Base-by-base conservation (phyloP, 1,140 invertebrate genomes). In the Calephelis virginiensis region DNA sequence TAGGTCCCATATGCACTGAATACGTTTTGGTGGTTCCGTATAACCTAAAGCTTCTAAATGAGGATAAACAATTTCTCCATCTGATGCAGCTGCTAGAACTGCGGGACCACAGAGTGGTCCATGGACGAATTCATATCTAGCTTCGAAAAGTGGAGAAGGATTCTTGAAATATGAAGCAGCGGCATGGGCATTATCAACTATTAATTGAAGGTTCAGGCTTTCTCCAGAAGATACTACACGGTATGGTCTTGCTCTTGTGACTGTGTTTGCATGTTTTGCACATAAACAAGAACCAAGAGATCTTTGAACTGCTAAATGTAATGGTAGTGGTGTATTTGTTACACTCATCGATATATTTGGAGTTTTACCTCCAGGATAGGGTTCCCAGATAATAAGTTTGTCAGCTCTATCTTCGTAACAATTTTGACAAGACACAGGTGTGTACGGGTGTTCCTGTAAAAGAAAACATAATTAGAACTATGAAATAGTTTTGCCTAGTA, bases 1-100 rank as follows among this genome's bases (percentile, higher is more conserved):
- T 38, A 97, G 90, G 78, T 97, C 96, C 96, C 96, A 97, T 63
- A 97, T 96, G 80, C 96, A 98, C 73, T 96, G 95, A 61, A 97
- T 95, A 1, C 94, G 93, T 64, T 95, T 94, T 5, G 95, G 95
- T 9, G 94, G 94, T 72, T 95, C 94, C 0, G 95, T 94, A 74
- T 95, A 96, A 4, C 95, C 95, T 49, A 97, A 91, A 0, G 96
- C 96, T 79, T 97, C 96, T 80, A 96, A 95, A 78, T 96, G 95
- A 0, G 96, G 97, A 81, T 97, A 97, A 63, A 96, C 94, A 11
- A 97, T 94, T 81, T 97, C 96, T 0, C 96, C 96, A 74, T 97
- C 96, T 4, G 95, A 94, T 4, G 94, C 93, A 0, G 96, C 94
- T 11, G 94, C 93, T 46, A 97, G 83, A 3, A 96, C 93, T 0